These are phyloP conservation scores for Luperina nickerlii DNA, from an alignment of 2,888 invertebrate genomes.

Conservation along the genomic window DNA sequence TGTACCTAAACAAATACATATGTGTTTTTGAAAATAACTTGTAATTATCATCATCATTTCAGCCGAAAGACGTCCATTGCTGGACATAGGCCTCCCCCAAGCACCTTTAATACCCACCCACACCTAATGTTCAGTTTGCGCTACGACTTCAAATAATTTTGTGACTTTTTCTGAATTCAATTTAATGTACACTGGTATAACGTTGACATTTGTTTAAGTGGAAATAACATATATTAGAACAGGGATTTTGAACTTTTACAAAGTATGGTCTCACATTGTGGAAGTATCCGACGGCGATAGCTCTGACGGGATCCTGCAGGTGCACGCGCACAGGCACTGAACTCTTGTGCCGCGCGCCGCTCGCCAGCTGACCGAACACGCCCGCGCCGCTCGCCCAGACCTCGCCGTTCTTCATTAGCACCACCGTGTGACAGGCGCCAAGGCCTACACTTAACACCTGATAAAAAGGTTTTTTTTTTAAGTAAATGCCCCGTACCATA, in stretches of 20 bases:
- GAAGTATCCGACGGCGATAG: slow-evolving; percentile 91
- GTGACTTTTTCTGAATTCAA: background rate
- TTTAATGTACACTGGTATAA: background rate
- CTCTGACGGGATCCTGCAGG: slow-evolving; percentile 78
- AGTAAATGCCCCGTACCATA: no score
- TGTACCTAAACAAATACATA: no score
- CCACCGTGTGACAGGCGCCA: slow-evolving; percentile 94
- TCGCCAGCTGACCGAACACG: slow-evolving; percentile 95
- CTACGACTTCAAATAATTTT: no score
- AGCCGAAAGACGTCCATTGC: no score
- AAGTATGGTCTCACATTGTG: slow-evolving; percentile 90
- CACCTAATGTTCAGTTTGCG: background rate
- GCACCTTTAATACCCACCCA: background rate
- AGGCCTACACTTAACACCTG: slow-evolving; percentile 87
- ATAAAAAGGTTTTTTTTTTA: background rate
- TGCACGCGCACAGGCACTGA: slow-evolving; percentile 90
- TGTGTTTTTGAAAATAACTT: background rate
- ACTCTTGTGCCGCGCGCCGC: slow-evolving; percentile 89
- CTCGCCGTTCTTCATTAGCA: slow-evolving; percentile 92
- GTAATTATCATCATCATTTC: no score
- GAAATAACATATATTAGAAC: background rate
- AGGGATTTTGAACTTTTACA: background rate
- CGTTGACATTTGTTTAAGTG: background rate
- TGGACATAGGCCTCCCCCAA: no score
- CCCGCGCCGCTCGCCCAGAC: slow-evolving; percentile 93